These are phyloP conservation scores for Scolopax rusticola DNA, from an alignment of 2,797 vertebrate species.

Conservation along the genomic window DNA sequence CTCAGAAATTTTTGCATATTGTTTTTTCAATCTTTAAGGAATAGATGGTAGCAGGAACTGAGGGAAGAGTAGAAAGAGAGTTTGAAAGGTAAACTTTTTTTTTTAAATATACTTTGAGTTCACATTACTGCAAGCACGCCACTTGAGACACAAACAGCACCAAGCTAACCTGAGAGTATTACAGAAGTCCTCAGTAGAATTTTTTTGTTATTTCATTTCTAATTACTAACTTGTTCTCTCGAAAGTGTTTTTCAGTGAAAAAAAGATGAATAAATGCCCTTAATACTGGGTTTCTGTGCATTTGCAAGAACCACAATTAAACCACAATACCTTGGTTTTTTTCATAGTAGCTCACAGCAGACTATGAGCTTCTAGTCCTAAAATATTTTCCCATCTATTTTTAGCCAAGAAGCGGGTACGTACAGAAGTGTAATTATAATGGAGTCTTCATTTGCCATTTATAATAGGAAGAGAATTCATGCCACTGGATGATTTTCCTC, in stretches of 20 bases:
- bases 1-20: not conserved
- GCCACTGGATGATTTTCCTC: not conserved
- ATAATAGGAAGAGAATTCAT: not conserved
- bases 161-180: not conserved
- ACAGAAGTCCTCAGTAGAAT: not conserved
- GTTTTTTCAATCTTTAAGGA: not conserved
- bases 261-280: not conserved
- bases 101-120: not conserved
- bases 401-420: conserved; percentile 2
- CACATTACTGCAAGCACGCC: not conserved
- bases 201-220: not conserved
- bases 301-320: not conserved
- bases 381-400: conserved; percentile 57
- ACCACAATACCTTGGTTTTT: not conserved
- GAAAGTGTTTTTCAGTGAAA: not conserved
- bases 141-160: not conserved
- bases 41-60: not conserved
- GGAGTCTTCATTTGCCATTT: not conserved
- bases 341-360: not conserved
- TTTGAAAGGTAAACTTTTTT: not conserved
- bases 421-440: conserved; percentile 7
- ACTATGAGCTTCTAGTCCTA: not conserved
- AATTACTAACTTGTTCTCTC: not conserved
- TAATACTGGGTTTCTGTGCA: not conserved
- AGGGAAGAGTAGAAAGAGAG: not conserved